These are phyloP conservation scores for Belgica antarctica DNA, from an alignment of 2,888 invertebrate species.

Conservation along the genomic window DNA sequence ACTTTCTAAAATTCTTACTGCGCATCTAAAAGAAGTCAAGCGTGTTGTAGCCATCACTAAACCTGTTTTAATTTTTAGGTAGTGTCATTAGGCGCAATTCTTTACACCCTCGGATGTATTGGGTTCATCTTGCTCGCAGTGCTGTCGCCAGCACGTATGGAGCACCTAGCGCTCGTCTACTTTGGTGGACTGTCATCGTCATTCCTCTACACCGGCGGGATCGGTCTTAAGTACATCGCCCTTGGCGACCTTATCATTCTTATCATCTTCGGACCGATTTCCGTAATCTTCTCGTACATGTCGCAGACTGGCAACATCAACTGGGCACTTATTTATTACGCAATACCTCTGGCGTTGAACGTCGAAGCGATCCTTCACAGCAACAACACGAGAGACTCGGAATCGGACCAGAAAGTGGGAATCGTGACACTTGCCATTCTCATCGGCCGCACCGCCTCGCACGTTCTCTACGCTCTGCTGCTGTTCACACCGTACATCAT, in stretches of 20 bases:
- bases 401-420: constrained; percentile 82
- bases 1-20: too few species aligned
- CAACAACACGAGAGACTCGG: constrained; percentile 90
- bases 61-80: constrained; percentile 60
- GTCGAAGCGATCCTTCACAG: constrained; percentile 94
- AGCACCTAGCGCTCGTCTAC: constrained; percentile 89
- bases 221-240: constrained; percentile 93
- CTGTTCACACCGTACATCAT: constrained; percentile 88
- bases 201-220: constrained; percentile 94
- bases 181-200: constrained; percentile 94
- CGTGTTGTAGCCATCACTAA: neutral
- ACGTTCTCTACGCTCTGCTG: constrained; percentile 84
- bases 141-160: constrained; percentile 88
- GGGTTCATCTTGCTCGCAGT: constrained; percentile 74
- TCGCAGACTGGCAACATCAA: constrained; percentile 89
- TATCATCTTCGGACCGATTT: constrained; percentile 90
- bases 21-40: neutral
- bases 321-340: constrained; percentile 88
- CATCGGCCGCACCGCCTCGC: constrained; percentile 86
- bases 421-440: constrained; percentile 94
- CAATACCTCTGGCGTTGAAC: constrained; percentile 88
- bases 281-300: constrained; percentile 89
- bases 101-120: constrained; percentile 82
- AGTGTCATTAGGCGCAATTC: constrained; percentile 81
- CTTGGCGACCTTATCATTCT: constrained; percentile 89